Conservation (phyloP, 2,797 vertebrate genomes). For the Melanotaenia trifasciata region DNA sequence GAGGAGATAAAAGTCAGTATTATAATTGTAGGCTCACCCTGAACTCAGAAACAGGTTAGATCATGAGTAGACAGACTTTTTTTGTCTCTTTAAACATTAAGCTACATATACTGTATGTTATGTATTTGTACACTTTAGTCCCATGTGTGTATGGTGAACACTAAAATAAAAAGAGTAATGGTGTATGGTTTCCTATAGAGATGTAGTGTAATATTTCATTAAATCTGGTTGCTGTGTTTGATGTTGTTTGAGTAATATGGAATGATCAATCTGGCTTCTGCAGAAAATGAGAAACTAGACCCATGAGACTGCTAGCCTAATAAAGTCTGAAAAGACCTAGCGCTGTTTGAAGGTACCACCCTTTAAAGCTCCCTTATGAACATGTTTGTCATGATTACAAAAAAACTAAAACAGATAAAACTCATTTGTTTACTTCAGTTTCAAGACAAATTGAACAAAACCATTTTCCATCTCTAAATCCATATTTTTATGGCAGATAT, state of each 20-base stretch:
- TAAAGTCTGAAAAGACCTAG: neutral
- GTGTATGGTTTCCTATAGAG: neutral
- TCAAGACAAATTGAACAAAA: neutral
- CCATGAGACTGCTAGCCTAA: neutral
- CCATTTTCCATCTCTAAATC: neutral
- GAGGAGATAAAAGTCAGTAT: slow-evolving; percentile 69
- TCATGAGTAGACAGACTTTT: slow-evolving; percentile 33
- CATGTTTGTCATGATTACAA: neutral
- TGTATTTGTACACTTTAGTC: slow-evolving; percentile 22
- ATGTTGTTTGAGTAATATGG: neutral
- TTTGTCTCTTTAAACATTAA: slow-evolving; percentile 56
- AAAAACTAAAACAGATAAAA: neutral
- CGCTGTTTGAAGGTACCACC: neutral
- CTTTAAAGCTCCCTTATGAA: neutral
- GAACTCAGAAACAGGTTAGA: slow-evolving; percentile 62
- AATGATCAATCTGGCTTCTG: neutral
- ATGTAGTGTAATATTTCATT: neutral
- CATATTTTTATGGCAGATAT: neutral
- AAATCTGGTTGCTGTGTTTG: neutral
- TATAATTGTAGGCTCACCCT: slow-evolving; percentile 47
- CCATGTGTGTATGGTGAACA: neutral
- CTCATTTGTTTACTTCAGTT: neutral
- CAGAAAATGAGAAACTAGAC: neutral
- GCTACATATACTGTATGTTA: slow-evolving; percentile 28
- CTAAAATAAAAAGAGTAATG: neutral